A percentile compares a stretch with the other conserved stretches of the same genome.
Conservation (phyloP, 2,888 invertebrate species). For the Atethmia centrago region DNA sequence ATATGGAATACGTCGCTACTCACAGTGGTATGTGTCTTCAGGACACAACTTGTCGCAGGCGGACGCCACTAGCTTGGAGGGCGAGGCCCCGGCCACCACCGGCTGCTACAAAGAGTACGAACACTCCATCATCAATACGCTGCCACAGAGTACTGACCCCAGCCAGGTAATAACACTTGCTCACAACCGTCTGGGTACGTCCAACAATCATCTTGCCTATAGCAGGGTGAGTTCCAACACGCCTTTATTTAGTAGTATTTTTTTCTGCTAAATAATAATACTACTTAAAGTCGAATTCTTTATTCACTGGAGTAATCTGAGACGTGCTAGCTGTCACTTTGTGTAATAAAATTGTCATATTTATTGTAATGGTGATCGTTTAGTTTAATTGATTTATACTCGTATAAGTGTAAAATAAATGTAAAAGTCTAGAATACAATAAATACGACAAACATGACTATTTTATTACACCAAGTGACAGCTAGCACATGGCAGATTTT, state of each 20-base stretch:
- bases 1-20: slow-evolving; percentile 85
- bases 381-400: too few relatives aligned
- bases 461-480: too few relatives aligned
- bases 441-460: too few relatives aligned
- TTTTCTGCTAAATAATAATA: slow-evolving; percentile 17
- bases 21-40: slow-evolving; percentile 91
- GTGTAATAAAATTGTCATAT: too few relatives aligned
- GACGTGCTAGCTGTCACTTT: too few relatives aligned
- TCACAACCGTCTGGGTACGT: slow-evolving; percentile 73
- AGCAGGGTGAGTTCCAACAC: slow-evolving; percentile 31
- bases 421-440: too few relatives aligned
- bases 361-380: too few relatives aligned
- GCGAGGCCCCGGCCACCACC: slow-evolving; percentile 93
- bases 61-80: slow-evolving; percentile 96
- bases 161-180: slow-evolving; percentile 80
- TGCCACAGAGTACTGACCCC: slow-evolving; percentile 82
- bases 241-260: slow-evolving; percentile 21
- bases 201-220: slow-evolving; percentile 59
- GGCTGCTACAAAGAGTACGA: slow-evolving; percentile 95
- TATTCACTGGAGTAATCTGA: too few relatives aligned
- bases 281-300: too few relatives aligned
- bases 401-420: too few relatives aligned
- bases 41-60: slow-evolving; percentile 98
- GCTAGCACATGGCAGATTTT: too few relatives aligned
- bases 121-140: slow-evolving; percentile 90